These are phyloP conservation scores for Jaculus jaculus DNA, from an alignment of 2,113 vertebrate genomes.

Conservation along the genomic window DNA sequence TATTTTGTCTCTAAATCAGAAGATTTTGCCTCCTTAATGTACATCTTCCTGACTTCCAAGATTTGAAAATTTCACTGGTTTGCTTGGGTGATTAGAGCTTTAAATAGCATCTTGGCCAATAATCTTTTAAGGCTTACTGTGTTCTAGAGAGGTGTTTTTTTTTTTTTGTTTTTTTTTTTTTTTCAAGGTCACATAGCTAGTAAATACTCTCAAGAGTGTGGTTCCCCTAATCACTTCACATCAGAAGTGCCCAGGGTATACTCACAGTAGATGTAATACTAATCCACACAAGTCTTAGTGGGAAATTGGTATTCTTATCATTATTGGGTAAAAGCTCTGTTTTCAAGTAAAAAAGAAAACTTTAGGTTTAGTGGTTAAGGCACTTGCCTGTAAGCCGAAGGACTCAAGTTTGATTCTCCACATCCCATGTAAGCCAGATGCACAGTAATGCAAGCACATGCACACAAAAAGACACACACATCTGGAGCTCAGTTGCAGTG, in stretches of 20 bases:
- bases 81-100: background rate
- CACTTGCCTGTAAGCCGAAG: no score
- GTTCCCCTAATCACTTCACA: background rate
- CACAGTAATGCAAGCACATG: no score
- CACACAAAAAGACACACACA: no score
- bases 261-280: background rate
- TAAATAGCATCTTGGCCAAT: background rate
- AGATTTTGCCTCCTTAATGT: background rate
- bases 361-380: background rate
- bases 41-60: background rate
- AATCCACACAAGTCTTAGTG: background rate
- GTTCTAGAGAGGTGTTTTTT: slow-evolving; percentile 8
- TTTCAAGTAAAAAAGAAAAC: slow-evolving; percentile 22
- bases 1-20: background rate
- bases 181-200: background rate
- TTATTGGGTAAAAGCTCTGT: background rate
- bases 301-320: background rate
- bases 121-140: background rate
- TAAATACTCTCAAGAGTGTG: background rate
- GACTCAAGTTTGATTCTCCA: no score
- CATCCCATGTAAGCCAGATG: no score
- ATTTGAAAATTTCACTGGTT: background rate
- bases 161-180: no score
- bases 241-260: background rate
- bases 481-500: no score